Percentiles rank a stretch among this genome's conserved stretches.
Conservation (phyloP, 2,888 invertebrate species). For the Bombylius major region DNA sequence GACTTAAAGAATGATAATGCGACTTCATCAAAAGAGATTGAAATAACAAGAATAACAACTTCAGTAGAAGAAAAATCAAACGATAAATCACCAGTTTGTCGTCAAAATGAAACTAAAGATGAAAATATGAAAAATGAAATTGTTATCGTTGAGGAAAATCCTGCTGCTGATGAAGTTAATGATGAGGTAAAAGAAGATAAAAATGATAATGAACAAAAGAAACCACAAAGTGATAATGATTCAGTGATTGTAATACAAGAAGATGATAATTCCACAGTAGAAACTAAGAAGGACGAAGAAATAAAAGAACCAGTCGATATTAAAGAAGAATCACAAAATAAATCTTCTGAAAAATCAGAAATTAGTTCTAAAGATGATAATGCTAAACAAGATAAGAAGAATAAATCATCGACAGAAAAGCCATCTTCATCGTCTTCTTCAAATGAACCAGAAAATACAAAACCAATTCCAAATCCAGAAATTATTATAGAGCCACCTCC, state of each 20-base stretch:
- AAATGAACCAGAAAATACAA: too few species aligned
- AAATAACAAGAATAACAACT: not conserved
- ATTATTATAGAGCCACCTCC: too few species aligned
- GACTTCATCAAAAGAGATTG: not conserved
- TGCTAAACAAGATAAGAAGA: too few species aligned
- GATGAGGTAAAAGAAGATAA: constrained; percentile 11
- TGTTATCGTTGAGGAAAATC: too few species aligned
- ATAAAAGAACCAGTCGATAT: not conserved
- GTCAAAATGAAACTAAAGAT: too few species aligned
- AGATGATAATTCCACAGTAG: constrained; percentile 12
- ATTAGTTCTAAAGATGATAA: not conserved
- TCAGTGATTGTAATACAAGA: constrained; percentile 21
- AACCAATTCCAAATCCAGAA: too few species aligned
- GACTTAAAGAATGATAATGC: not conserved
- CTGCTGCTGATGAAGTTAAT: not conserved
- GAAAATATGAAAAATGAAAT: too few species aligned
- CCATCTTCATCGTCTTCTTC: too few species aligned
- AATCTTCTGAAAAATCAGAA: not conserved
- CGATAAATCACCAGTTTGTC: too few species aligned
- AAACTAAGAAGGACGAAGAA: not conserved
- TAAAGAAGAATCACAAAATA: not conserved
- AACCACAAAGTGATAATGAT: constrained; percentile 15
- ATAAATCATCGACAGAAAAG: too few species aligned
- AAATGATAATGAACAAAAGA: constrained; percentile 4
- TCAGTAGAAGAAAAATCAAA: too few species aligned